These are phyloP conservation scores for Pseudopleuronectes americanus DNA, from an alignment of 2,797 vertebrate genomes.

Conservation along the genomic window DNA sequence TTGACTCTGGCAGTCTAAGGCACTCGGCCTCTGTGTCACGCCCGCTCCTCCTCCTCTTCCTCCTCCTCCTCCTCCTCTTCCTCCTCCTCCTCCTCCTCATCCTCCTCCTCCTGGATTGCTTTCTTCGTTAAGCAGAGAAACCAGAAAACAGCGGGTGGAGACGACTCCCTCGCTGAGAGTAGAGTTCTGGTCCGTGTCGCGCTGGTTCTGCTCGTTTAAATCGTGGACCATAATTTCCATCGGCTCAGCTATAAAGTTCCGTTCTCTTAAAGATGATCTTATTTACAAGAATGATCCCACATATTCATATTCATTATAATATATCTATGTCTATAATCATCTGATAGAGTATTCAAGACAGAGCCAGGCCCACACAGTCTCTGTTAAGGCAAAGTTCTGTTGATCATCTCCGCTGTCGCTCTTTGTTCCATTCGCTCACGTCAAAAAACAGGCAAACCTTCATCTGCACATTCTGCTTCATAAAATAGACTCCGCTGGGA, in stretches of 20 bases:
- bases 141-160: slow-evolving; percentile 26
- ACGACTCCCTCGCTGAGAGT: no score
- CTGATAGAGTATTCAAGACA: slow-evolving; percentile 85
- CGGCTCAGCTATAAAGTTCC: slow-evolving; percentile 83
- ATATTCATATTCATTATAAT: slow-evolving; percentile 80
- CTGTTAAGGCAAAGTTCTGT: slow-evolving; percentile 98
- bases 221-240: slow-evolving; percentile 64
- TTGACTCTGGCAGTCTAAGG: slow-evolving; percentile 77
- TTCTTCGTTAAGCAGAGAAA: slow-evolving; percentile 57
- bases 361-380: slow-evolving; percentile 91
- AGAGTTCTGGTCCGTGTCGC: slow-evolving; percentile 26
- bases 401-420: slow-evolving; percentile 81
- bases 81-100: slow-evolving; percentile 8
- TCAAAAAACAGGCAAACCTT: slow-evolving; percentile 89
- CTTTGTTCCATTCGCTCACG: slow-evolving; percentile 80
- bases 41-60: slow-evolving; percentile 21
- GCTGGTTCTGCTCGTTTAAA: slow-evolving; percentile 18
- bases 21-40: slow-evolving; percentile 76
- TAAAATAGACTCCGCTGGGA: slow-evolving; percentile 83
- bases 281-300: slow-evolving; percentile 93
- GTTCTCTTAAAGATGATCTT: slow-evolving; percentile 88
- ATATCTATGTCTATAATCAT: slow-evolving; percentile 77
- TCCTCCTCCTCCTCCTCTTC: not conserved
- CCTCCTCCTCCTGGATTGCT: slow-evolving; percentile 40
- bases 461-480: slow-evolving; percentile 70